These are phyloP conservation scores for Aurelia sp. DNA, from an alignment of 30 jellyfish, hydroid and myxozoan genomes.

Conservation along the genomic window DNA sequence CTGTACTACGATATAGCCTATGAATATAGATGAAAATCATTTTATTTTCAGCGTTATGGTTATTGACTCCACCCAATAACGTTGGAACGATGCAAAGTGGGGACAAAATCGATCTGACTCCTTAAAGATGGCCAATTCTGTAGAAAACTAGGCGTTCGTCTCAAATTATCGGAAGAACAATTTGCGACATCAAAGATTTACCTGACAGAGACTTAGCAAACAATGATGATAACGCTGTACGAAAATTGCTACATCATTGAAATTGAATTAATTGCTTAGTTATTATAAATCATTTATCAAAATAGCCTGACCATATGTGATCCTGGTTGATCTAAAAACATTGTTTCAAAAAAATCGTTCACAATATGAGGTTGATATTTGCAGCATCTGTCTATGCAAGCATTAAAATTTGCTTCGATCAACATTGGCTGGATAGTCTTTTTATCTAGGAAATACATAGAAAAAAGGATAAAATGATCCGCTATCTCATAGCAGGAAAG, in stretches of 20 bases:
- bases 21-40: no score
- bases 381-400: constrained; percentile 57
- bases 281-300: not conserved
- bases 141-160: no score
- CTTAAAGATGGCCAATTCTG: no score
- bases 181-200: not conserved
- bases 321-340: constrained; percentile 48
- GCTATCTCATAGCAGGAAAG: no score
- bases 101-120: no score
- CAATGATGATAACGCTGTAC: not conserved
- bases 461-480: no score
- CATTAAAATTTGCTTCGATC: constrained; percentile 69
- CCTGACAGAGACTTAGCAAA: not conserved
- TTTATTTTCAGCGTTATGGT: no score
- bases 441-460: constrained; percentile 43
- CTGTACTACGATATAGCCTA: no score
- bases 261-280: not conserved
- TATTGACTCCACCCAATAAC: no score
- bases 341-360: constrained; percentile 47
- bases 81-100: no score
- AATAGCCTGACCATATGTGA: constrained; percentile 22
- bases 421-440: constrained; percentile 75
- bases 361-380: constrained; percentile 41
- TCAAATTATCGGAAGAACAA: not conserved
- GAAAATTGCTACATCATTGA: not conserved